phyloP scores from a whole-genome alignment of 2,113 vertebrate species.

The Passer montanus region DNA sequence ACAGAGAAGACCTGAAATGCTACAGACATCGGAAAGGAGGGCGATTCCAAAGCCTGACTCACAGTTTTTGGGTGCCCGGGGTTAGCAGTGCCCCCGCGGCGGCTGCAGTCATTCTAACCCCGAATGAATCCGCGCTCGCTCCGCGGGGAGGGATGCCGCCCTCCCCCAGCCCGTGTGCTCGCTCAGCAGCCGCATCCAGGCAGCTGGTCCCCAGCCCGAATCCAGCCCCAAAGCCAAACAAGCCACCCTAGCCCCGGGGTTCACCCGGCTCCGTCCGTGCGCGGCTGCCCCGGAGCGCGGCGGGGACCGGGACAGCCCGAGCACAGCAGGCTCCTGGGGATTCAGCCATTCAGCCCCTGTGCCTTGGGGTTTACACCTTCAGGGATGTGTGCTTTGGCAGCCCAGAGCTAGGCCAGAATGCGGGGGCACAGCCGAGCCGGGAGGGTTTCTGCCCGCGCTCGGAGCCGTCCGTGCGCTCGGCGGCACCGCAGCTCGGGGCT shows the following conservation, averaged over 20 bases:
- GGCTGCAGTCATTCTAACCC: not conserved
- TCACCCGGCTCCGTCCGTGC: not conserved
- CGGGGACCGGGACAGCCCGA: rapidly evolving
- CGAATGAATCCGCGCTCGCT: not conserved
- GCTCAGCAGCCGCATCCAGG: not conserved
- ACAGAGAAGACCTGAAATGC: not conserved
- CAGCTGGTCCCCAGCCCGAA: not conserved
- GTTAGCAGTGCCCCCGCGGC: not conserved
- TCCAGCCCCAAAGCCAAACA: not conserved
- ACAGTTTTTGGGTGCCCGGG: not conserved
- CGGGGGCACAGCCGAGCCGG: not conserved
- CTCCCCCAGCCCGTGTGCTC: not conserved
- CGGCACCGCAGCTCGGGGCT: rapidly evolving
- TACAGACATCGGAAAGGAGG: not conserved
- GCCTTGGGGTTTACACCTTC: not conserved
- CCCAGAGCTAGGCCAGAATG: not conserved
- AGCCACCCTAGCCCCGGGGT: rapidly evolving
- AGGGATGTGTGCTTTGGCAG: not conserved
- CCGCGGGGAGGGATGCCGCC: not conserved
- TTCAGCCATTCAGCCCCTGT: rapidly evolving
- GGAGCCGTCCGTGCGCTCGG: rapidly evolving
- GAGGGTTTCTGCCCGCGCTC: not conserved
- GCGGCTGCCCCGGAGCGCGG: rapidly evolving
- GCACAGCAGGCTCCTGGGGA: rapidly evolving
- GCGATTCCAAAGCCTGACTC: conserved; percentile 2